phyloP scores from a whole-genome alignment of 2,113 vertebrate species.

The Peromyscus leucopus region DNA sequence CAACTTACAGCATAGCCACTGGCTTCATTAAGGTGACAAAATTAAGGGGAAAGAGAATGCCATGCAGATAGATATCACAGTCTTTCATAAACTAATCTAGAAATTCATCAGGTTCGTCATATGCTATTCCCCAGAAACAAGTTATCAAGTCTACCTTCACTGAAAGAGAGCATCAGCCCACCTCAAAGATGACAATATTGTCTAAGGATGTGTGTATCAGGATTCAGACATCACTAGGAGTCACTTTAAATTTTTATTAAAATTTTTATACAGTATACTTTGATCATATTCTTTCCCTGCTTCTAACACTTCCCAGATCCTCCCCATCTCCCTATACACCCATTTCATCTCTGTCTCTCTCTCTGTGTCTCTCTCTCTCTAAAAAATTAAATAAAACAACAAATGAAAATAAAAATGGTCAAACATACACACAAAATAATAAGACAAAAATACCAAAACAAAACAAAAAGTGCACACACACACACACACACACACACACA shows the following conservation, averaged over 20 bases:
- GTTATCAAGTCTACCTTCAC: background rate
- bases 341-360: background rate
- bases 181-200: background rate
- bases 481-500: background rate
- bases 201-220: conserved; percentile 20
- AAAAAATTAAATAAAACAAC: background rate
- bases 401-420: background rate
- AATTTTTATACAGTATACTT: background rate
- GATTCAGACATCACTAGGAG: background rate
- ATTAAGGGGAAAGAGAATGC: background rate
- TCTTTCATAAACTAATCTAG: conserved; percentile 42
- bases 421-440: background rate
- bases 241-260: background rate
- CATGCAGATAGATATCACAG: background rate
- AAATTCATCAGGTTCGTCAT: conserved; percentile 39
- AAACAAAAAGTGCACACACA: background rate
- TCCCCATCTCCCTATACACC: background rate
- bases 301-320: background rate
- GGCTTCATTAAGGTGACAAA: conserved; percentile 27
- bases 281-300: background rate
- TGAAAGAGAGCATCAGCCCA: background rate
- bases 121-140: conserved; percentile 28
- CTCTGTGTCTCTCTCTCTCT: background rate
- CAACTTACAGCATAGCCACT: background rate
- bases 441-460: background rate